Evolutionary conservation across 1,140 invertebrate genomes (phyloP).

Genomic region (Gonatopus flavifemur): DNA sequence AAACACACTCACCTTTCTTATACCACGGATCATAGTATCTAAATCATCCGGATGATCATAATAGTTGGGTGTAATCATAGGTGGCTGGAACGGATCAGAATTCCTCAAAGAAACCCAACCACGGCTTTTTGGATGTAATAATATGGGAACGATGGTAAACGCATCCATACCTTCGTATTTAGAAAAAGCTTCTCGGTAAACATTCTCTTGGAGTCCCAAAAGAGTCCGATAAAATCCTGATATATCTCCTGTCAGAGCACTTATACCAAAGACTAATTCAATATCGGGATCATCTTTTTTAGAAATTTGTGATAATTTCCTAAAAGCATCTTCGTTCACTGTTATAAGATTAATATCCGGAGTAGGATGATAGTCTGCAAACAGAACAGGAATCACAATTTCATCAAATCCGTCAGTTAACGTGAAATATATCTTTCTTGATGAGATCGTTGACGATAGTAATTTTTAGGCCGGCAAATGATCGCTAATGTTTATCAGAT

Average conservation of each 20-base stretch:
- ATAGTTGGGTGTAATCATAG: slow-evolving; percentile 78
- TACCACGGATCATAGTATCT: slow-evolving; percentile 69
- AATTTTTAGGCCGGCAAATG: too few relatives aligned
- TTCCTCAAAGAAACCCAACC: slow-evolving; percentile 69
- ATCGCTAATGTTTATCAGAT: too few relatives aligned
- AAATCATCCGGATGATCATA: slow-evolving; percentile 70
- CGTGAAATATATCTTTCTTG: too few relatives aligned
- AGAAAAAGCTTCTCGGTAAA: slow-evolving; percentile 63
- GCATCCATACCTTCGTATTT: slow-evolving; percentile 50
- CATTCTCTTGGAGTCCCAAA: slow-evolving; percentile 65
- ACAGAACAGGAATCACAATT: too few relatives aligned
- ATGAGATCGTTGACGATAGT: too few relatives aligned
- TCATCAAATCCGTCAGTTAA: too few relatives aligned
- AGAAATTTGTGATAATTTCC: too few relatives aligned
- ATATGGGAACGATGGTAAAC: slow-evolving; percentile 70
- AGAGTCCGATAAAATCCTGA: slow-evolving; percentile 68
- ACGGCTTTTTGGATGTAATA: slow-evolving; percentile 74
- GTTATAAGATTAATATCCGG: too few relatives aligned
- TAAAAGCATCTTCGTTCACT: too few relatives aligned
- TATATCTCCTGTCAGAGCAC: slow-evolving; percentile 70
- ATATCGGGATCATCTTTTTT: slow-evolving; percentile 68
- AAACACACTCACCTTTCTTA: slow-evolving; percentile 64
- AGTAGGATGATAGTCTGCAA: too few relatives aligned
- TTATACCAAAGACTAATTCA: slow-evolving; percentile 74
- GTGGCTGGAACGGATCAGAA: slow-evolving; percentile 71